Percentiles rank a stretch among this genome's conserved stretches.
These are phyloP conservation scores for Rotaria macrura DNA, from an alignment of 2,888 invertebrate species.

Conservation along the genomic window DNA sequence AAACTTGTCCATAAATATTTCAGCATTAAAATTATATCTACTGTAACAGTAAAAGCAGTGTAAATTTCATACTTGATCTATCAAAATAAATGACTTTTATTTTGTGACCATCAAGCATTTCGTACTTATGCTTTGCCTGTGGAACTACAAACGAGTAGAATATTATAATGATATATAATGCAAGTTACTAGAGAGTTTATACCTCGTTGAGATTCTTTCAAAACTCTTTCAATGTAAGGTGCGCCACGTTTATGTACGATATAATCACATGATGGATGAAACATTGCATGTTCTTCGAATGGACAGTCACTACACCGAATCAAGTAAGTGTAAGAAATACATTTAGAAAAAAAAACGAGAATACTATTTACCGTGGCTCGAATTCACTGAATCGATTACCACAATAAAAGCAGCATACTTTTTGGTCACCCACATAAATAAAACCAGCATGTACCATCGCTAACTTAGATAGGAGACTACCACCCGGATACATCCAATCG, in stretches of 20 bases:
- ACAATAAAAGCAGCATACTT: conserved; percentile 9
- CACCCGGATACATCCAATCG: background rate
- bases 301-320: background rate
- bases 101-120: too few relatives aligned
- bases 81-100: too few relatives aligned
- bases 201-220: background rate
- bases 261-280: conserved; percentile 15
- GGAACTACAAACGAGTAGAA: background rate
- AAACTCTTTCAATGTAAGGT: background rate
- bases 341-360: background rate
- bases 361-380: background rate
- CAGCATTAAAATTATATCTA: too few relatives aligned
- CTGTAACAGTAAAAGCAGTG: too few relatives aligned
- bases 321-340: too few relatives aligned
- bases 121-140: background rate
- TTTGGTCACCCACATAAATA: background rate
- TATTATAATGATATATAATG: too few relatives aligned
- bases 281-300: background rate
- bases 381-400: background rate
- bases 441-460: background rate
- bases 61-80: too few relatives aligned
- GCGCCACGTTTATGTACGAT: background rate
- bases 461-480: background rate
- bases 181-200: background rate
- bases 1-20: too few relatives aligned